These are phyloP conservation scores for Proterorhinus semilunaris DNA, from an alignment of 2,113 vertebrate genomes.

Conservation along the genomic window DNA sequence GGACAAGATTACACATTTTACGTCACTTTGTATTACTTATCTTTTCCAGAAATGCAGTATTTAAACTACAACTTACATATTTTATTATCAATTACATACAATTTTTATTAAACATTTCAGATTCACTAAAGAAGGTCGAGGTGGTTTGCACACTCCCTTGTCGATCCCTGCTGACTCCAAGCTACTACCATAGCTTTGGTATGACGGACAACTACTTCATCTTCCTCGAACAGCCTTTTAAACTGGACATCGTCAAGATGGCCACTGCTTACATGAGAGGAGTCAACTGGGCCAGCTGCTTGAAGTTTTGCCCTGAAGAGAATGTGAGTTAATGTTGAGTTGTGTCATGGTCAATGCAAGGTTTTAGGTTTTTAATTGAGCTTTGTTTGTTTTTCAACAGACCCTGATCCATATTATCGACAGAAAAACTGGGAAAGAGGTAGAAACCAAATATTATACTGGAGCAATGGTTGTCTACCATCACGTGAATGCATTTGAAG, in stretches of 20 bases:
- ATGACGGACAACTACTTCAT: constrained; percentile 89
- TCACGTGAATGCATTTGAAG: constrained; percentile 91
- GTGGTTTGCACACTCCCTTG: constrained; percentile 84
- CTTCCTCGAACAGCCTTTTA: constrained; percentile 91
- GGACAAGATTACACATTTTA: too few relatives aligned
- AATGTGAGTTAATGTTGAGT: constrained; percentile 71
- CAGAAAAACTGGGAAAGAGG: constrained; percentile 80
- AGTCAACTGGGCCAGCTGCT: constrained; percentile 91
- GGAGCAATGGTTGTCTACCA: constrained; percentile 86
- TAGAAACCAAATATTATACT: constrained; percentile 78
- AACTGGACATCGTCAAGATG: constrained; percentile 89
- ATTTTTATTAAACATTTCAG: background rate
- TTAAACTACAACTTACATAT: too few relatives aligned
- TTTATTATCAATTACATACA: too few relatives aligned
- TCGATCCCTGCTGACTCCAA: constrained; percentile 83
- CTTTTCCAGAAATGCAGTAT: too few relatives aligned
- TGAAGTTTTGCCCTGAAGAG: constrained; percentile 82
- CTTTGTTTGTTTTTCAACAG: constrained; percentile 63
- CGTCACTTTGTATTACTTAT: too few relatives aligned
- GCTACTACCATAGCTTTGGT: constrained; percentile 96
- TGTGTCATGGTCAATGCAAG: background rate
- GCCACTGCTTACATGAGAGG: constrained; percentile 89
- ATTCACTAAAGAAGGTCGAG: constrained; percentile 78
- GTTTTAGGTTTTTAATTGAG: background rate
- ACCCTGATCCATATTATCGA: constrained; percentile 91